Conservation (phyloP, 2,888 invertebrate species). For the Tortrix viridana region DNA sequence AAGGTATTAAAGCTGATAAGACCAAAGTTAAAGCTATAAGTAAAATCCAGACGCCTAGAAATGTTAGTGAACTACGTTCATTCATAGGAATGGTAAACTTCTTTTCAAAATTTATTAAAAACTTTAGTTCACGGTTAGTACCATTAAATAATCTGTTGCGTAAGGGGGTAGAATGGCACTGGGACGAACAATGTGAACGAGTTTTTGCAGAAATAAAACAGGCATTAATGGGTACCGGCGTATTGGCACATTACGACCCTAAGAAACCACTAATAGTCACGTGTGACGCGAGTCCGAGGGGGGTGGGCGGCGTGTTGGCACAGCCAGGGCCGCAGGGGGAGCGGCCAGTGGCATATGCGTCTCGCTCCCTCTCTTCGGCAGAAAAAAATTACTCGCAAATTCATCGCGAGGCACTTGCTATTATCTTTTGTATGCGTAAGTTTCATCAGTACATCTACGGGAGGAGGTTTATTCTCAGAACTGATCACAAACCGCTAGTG, state of each 20-base stretch:
- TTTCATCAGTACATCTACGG: slow-evolving; percentile 18
- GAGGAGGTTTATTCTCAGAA: too few relatives aligned
- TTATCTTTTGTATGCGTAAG: too few relatives aligned
- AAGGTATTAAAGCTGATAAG: background rate
- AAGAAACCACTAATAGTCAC: background rate
- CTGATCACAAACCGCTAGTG: too few relatives aligned
- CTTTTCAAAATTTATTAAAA: slow-evolving; percentile 1
- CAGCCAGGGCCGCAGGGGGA: too few relatives aligned
- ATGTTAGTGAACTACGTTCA: slow-evolving; percentile 3
- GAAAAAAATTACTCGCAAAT: too few relatives aligned
- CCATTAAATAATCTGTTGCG: background rate
- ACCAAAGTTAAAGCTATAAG: background rate
- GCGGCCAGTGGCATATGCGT: too few relatives aligned
- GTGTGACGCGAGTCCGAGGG: background rate
- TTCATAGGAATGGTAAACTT: slow-evolving; percentile 20
- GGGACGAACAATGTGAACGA: background rate
- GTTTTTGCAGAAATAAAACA: background rate
- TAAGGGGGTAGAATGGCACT: background rate
- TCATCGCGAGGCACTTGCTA: slow-evolving; percentile 11
- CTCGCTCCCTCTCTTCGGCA: too few relatives aligned
- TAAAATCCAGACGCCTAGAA: background rate
- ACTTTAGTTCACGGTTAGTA: background rate
- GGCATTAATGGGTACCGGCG: background rate
- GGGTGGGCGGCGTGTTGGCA: background rate
- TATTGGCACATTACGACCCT: slow-evolving; percentile 23